phyloP scores from a whole-genome alignment of 2,113 vertebrate species.

The Cygnus buccinator region DNA sequence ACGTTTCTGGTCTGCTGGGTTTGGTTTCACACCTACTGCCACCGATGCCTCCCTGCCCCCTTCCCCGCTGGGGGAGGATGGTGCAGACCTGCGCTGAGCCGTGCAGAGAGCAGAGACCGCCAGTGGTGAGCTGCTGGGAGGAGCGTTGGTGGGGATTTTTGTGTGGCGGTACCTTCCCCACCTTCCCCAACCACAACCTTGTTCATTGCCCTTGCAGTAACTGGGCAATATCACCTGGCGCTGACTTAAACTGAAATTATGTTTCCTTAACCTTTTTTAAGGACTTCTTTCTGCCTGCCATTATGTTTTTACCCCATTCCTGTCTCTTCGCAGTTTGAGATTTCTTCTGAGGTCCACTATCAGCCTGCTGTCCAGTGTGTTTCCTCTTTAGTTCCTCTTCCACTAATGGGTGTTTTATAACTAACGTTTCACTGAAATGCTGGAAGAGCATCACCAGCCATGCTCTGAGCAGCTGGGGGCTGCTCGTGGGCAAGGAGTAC shows the following conservation, averaged over 20 bases:
- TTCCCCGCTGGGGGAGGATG: neutral
- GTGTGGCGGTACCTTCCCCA: neutral
- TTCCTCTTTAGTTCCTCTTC: neutral
- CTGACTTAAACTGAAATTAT: neutral
- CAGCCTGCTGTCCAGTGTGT: neutral
- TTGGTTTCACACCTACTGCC: neutral
- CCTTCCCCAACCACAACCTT: rapidly evolving
- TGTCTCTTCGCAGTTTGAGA: neutral
- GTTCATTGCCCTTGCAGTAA: neutral
- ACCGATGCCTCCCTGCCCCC: neutral
- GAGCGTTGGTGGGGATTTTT: neutral
- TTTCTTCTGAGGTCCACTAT: neutral
- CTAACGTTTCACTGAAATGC: neutral
- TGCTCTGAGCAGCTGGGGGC: neutral
- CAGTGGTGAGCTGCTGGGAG: neutral
- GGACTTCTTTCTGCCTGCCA: neutral
- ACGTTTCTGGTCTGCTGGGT: neutral
- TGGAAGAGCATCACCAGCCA: neutral
- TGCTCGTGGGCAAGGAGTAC: neutral
- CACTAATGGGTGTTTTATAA: neutral
- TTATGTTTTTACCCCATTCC: neutral
- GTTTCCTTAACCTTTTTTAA: neutral
- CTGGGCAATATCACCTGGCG: neutral
- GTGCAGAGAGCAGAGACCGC: neutral
- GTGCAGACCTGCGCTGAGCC: neutral